Base-by-base conservation (phyloP, 2,113 vertebrate genomes). In the Astatotilapia flaviijosephi region DNA sequence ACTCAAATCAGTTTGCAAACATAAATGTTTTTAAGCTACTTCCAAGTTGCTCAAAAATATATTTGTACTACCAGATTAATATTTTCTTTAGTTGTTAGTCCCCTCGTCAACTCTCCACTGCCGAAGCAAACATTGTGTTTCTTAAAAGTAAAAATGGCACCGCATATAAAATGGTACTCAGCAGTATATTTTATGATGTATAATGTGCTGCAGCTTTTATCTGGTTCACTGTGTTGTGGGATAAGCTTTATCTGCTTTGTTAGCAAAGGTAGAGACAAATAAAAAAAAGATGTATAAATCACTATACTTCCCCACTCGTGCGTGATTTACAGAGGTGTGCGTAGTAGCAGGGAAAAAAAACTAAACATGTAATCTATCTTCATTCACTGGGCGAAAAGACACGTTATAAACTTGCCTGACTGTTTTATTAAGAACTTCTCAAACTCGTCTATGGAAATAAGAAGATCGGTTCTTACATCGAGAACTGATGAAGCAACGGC, bases 401-500 rank as follows among this genome's bases (percentile, higher is more conserved):
- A 77, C 11, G 14, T 31, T 49, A 77, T 49, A 3, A 31, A 77
- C 26, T 28, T 77, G 42, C 21, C 15, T 77, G 6, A 49, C 6
- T 77, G 4, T 31, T 51, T 49, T 8, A 31, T 19, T 31, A 13
- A 9, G 73, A 51, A 49, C 26, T 49, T 33, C 45, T 77, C 73
- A 77, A 77, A 28, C 45, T 33, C 14, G 1, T 31, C 42, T 31
- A 31, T 49, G 73, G 73, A 77, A 77, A 77, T 51, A 77, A 47
- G 37, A 73, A 15, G 26, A 77, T 77, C 2, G 45, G 56, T 53
- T 90, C 97, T 82, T 95, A 98, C 98, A 55, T 99, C 97, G 42
- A 99, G 97, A 82, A 99, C 98, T 0, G 98, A 96, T 21, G 97
- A 97, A 79, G 95, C 98, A 40, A 97, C 82, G 1, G 93, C 89